These are phyloP conservation scores for Parascotia fuliginaria DNA, from an alignment of 2,888 invertebrate genomes.

Conservation along the genomic window DNA sequence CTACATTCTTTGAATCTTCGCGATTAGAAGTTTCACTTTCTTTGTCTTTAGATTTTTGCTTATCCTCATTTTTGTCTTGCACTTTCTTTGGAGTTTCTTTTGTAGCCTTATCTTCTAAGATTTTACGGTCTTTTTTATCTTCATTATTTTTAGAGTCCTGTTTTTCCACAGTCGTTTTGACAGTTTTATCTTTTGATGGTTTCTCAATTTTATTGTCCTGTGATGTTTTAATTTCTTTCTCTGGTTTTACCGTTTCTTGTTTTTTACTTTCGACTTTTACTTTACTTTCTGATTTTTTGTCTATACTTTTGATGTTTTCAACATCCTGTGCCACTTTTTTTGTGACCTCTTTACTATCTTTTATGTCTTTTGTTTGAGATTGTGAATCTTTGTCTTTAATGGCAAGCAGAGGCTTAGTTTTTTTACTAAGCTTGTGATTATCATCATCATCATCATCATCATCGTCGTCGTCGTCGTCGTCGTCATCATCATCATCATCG, in stretches of 20 bases:
- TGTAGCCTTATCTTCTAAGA: slow-evolving; percentile 31
- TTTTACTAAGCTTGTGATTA: background rate
- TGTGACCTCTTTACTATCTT: slow-evolving; percentile 7
- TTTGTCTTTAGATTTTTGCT: slow-evolving; percentile 28
- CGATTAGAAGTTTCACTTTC: slow-evolving; percentile 18
- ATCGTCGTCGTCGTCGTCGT: background rate
- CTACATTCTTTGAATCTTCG: slow-evolving; percentile 19
- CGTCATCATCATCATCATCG: slow-evolving; percentile 2
- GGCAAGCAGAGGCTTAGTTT: slow-evolving; percentile 5
- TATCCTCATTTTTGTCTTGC: slow-evolving; percentile 29
- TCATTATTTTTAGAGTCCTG: slow-evolving; percentile 27
- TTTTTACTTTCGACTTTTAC: slow-evolving; percentile 31
- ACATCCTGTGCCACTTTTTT: background rate
- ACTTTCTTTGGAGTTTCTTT: slow-evolving; percentile 32
- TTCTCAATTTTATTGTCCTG: slow-evolving; percentile 19
- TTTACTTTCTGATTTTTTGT: slow-evolving; percentile 10
- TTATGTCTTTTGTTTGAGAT: slow-evolving; percentile 8
- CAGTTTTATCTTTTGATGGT: slow-evolving; percentile 17
- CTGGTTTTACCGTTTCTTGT: slow-evolving; percentile 23
- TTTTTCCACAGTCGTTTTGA: slow-evolving; percentile 8
- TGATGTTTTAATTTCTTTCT: slow-evolving; percentile 22
- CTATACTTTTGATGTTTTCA: slow-evolving; percentile 5
- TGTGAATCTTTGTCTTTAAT: background rate
- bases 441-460: background rate
- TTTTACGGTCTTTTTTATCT: slow-evolving; percentile 41